Conservation (phyloP, 2,797 vertebrate species). For the Kryptolebias ocellatus region DNA sequence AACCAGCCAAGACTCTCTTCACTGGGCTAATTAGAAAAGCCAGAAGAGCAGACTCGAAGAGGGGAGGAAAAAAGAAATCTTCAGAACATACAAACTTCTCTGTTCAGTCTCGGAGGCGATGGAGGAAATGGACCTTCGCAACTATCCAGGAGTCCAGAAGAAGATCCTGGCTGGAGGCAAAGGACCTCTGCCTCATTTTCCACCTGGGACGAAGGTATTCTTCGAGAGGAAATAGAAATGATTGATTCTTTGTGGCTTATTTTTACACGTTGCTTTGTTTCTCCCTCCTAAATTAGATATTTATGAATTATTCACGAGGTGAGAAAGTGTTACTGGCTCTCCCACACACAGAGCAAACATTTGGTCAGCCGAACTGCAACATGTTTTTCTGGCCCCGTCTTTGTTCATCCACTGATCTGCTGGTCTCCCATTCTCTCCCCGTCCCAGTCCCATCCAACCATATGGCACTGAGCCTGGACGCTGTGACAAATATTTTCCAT, state of each 20-base stretch:
- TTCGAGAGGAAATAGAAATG: background rate
- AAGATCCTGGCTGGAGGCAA: conserved; percentile 87
- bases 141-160: conserved; percentile 87
- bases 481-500: conserved; percentile 76
- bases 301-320: conserved; percentile 64
- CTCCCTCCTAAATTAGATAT: conserved; percentile 51
- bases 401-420: conserved; percentile 57
- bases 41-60: conserved; percentile 39
- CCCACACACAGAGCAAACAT: conserved; percentile 68
- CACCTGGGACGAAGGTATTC: conserved; percentile 88
- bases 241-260: conserved; percentile 11
- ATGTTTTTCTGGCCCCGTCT: conserved; percentile 61
- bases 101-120: conserved; percentile 58
- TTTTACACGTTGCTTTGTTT: conserved; percentile 48
- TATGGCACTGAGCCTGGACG: conserved; percentile 71
- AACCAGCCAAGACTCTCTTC: conserved; percentile 62
- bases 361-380: conserved; percentile 75
- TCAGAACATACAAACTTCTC: conserved; percentile 29
- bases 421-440: conserved; percentile 39
- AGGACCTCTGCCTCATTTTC: conserved; percentile 83
- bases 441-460: conserved; percentile 66
- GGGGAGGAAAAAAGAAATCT: conserved; percentile 18
- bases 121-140: conserved; percentile 86
- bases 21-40: conserved; percentile 70
- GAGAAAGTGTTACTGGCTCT: conserved; percentile 55